Conservation (phyloP, 2,797 vertebrate species). For the Uromys caudimaculatus region DNA sequence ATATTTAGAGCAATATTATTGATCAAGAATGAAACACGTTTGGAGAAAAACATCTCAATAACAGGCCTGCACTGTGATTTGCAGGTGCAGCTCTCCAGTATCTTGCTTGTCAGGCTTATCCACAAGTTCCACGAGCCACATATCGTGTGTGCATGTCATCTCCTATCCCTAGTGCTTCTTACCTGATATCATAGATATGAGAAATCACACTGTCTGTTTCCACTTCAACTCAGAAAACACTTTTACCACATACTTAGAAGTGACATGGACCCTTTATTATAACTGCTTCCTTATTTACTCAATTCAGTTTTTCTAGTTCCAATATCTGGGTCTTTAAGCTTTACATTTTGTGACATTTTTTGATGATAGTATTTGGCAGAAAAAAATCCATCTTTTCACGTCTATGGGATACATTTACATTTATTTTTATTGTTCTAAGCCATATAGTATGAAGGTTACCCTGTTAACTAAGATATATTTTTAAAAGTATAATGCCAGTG, state of each 20-base stretch:
- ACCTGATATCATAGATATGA: neutral
- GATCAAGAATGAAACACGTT: neutral
- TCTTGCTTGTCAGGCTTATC: neutral
- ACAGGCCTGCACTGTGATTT: neutral
- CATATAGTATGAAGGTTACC: neutral
- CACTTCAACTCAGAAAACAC: neutral
- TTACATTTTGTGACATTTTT: neutral
- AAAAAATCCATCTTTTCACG: conserved; percentile 6
- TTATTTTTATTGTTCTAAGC: neutral
- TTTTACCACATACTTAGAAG: neutral
- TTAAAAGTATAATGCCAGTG: neutral
- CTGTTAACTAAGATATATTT: neutral
- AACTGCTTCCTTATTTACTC: neutral
- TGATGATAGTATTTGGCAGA: neutral
- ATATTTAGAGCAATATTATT: neutral
- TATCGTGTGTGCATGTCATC: neutral
- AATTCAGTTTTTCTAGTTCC: neutral
- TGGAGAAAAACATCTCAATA: neutral
- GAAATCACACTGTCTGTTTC: neutral
- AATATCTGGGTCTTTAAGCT: neutral
- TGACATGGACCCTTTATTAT: neutral
- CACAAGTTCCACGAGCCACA: neutral
- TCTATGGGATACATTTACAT: neutral
- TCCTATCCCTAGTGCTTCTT: neutral
- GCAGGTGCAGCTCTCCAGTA: neutral